A percentile compares a stretch with the other conserved stretches of the same genome.
Evolutionary conservation across 2,888 invertebrate species (phyloP).

Genomic region (Ganaspis brasiliensis): DNA sequence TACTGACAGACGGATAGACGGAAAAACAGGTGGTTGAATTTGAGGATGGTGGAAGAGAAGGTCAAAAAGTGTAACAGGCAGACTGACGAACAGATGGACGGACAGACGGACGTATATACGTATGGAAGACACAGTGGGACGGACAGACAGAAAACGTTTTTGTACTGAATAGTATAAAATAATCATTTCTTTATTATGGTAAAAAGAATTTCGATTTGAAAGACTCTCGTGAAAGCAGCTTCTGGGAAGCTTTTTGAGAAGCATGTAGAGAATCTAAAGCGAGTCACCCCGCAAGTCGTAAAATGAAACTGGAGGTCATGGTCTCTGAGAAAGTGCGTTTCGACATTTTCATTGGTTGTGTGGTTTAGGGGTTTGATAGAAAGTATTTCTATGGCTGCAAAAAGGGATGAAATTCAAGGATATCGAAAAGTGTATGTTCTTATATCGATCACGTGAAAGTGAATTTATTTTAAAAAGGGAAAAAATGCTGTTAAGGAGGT

Average conservation of each 20-base stretch:
- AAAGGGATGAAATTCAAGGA: neutral
- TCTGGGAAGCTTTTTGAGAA: constrained; percentile 12
- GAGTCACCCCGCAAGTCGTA: constrained; percentile 75
- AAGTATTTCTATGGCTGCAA: neutral
- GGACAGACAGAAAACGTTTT: no score
- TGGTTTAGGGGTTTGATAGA: constrained; percentile 11
- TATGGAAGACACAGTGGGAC: no score
- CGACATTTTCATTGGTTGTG: constrained; percentile 1
- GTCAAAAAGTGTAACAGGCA: no score
- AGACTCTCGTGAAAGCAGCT: neutral
- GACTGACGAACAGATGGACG: no score
- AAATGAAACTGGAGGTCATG: constrained; percentile 70
- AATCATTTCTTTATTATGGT: no score
- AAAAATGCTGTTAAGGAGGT: no score
- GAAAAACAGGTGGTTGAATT: no score
- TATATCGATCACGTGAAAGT: constrained; percentile 28
- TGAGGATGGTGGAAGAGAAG: no score
- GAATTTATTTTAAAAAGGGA: no score
- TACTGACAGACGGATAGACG: no score
- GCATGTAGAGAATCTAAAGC: constrained; percentile 45
- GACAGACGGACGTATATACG: no score
- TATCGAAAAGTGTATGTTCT: constrained; percentile 11
- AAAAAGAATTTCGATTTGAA: constrained; percentile 6
- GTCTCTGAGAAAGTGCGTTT: constrained; percentile 26
- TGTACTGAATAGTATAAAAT: no score